Conservation (phyloP, 1,140 invertebrate species). For the Bombus difficillimus region DNA sequence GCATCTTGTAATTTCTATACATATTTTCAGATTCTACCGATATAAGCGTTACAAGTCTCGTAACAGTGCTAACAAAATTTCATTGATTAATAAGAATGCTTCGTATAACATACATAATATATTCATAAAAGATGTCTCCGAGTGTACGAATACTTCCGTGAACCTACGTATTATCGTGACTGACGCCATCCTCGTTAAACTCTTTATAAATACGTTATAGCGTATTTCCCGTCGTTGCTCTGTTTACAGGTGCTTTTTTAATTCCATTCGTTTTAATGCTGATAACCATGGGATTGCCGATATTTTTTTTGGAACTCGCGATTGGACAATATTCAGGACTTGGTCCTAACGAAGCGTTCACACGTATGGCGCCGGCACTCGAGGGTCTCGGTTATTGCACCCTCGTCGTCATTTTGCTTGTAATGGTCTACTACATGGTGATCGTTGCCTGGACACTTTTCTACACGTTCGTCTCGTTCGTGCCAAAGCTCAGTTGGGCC, state of each 20-base stretch:
- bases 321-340: slow-evolving; percentile 86
- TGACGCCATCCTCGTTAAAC: not conserved
- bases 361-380: slow-evolving; percentile 85
- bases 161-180: too few relatives aligned
- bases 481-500: slow-evolving; percentile 87
- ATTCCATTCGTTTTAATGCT: slow-evolving; percentile 92
- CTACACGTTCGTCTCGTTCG: slow-evolving; percentile 89
- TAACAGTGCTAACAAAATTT: too few relatives aligned
- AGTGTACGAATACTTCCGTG: too few relatives aligned
- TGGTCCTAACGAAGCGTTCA: slow-evolving; percentile 85
- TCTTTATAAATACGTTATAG: not conserved
- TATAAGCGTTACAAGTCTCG: too few relatives aligned
- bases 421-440: slow-evolving; percentile 93
- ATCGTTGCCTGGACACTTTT: slow-evolving; percentile 91
- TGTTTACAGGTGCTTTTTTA: slow-evolving; percentile 88
- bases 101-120: too few relatives aligned
- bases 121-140: too few relatives aligned
- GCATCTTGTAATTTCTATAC: too few relatives aligned
- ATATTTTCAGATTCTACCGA: too few relatives aligned
- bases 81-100: too few relatives aligned
- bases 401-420: slow-evolving; percentile 89
- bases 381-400: slow-evolving; percentile 87
- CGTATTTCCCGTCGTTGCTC: slow-evolving; percentile 15
- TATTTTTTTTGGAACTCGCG: slow-evolving; percentile 88
- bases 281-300: slow-evolving; percentile 90